Evolutionary conservation across 2,113 vertebrate genomes (phyloP), one percentile per base, ranked within the genome.

Genomic region (Xiphophorus maculatus): DNA sequence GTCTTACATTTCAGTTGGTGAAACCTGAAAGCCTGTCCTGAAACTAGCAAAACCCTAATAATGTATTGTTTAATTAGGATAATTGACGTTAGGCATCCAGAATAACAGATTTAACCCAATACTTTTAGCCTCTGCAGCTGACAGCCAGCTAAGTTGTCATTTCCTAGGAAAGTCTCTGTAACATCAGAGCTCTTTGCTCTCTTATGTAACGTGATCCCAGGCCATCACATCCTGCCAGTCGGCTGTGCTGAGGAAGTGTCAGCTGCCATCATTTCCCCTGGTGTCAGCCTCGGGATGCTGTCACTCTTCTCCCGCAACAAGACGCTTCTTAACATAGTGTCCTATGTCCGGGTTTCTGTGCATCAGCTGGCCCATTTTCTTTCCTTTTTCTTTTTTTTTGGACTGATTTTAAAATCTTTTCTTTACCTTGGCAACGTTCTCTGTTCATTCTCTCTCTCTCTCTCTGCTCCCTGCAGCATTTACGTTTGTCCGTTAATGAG

Each of bases 401-500:
- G 51, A 42, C 29, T 25, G 33, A 29, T 65, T 11, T 37, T 63
- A 0, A 72, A 51, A 63, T 32, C 4, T 15, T 66, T 30, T 71
- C 32, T 61, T 30, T 32, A 11, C 37, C 19, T 33, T 61, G 10
- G 5, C 37, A 15, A 28, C 48, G 25, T 51, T 28, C 17, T 15
- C 65, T n/a, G 27, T 13, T 17, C 13, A 4, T 58, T 40, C 19
- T 40, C 17, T 44, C 60, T 40, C 12, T 40, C 17, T 40, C 63
- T 22, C 17, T 30, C 28, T 28, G 28, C 8, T 73, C 25, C 29
- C 4, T 29, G 14, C 94, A 99, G 98, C 98, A 99, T 86, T 94
- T 99, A 73, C 96, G 98, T 27, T 93, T 99, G 91, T 99, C 98
- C 0, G 94, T 99, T 91, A 99, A 98, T 0, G 97, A 97, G 81